phyloP scores from a whole-genome alignment of 2,113 vertebrate species.

The Micromys minutus region DNA sequence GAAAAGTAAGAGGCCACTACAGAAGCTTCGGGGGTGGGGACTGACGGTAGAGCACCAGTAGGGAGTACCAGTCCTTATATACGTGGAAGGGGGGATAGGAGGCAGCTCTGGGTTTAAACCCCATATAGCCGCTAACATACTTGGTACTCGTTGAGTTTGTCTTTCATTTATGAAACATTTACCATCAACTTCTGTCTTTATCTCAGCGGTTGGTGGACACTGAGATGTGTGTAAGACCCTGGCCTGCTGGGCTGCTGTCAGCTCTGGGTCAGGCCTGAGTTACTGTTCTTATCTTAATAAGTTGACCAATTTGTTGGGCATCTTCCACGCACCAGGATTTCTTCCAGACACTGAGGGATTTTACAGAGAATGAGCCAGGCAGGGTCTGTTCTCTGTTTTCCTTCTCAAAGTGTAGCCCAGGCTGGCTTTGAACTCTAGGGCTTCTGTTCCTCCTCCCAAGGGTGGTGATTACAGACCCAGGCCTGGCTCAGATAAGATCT shows the following conservation, averaged over 20 bases:
- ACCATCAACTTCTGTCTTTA: background rate
- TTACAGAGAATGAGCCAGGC: background rate
- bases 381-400: background rate
- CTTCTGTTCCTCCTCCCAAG: background rate
- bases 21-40: background rate
- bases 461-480: too few relatives aligned
- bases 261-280: background rate
- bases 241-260: background rate
- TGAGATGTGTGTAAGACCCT: background rate
- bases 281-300: background rate
- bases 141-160: background rate
- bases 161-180: background rate
- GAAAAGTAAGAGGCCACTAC: background rate
- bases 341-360: background rate
- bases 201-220: background rate
- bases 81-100: background rate
- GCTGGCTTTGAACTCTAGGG: background rate
- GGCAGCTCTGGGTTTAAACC: background rate
- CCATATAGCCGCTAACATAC: background rate
- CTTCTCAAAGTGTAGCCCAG: background rate
- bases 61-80: background rate
- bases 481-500: background rate
- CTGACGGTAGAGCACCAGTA: background rate
- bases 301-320: background rate
- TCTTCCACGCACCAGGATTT: background rate